Conservation (phyloP, 2,888 invertebrate genomes). For the Plusia festucae region DNA sequence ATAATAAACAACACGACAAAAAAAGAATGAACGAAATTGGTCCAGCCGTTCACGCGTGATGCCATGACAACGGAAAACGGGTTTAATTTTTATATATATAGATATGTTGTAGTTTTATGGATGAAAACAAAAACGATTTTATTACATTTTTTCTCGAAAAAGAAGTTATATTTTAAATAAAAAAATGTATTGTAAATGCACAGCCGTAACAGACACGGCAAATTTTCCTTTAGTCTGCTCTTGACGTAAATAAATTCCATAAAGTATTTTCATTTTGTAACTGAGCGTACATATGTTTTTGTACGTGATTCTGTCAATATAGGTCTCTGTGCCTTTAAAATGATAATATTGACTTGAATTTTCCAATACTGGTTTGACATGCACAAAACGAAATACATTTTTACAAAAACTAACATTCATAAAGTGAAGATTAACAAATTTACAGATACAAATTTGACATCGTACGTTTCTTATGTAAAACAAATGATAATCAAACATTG, state of each 20-base stretch:
- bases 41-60: too few species aligned
- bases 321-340: slow-evolving; percentile 12
- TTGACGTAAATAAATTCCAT: slow-evolving; percentile 44
- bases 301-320: slow-evolving; percentile 30
- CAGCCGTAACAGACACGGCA: slow-evolving; percentile 26
- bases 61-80: too few species aligned
- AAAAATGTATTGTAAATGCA: slow-evolving; percentile 26
- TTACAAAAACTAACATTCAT: too few species aligned
- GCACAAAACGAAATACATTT: too few species aligned
- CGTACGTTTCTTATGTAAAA: too few species aligned
- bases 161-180: slow-evolving; percentile 9
- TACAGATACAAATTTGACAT: too few species aligned
- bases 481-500: too few species aligned
- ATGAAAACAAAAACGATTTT: not conserved
- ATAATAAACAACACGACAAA: too few species aligned
- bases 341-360: not conserved
- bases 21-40: too few species aligned
- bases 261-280: slow-evolving; percentile 47
- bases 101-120: too few species aligned
- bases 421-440: too few species aligned
- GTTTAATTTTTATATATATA: too few species aligned
- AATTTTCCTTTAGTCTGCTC: slow-evolving; percentile 45
- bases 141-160: not conserved
- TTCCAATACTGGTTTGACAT: not conserved
- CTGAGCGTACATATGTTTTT: slow-evolving; percentile 43